Percentiles rank a stretch among this genome's conserved stretches.
phyloP scores from a whole-genome alignment of 2,113 vertebrate species.

The Conger conger region DNA sequence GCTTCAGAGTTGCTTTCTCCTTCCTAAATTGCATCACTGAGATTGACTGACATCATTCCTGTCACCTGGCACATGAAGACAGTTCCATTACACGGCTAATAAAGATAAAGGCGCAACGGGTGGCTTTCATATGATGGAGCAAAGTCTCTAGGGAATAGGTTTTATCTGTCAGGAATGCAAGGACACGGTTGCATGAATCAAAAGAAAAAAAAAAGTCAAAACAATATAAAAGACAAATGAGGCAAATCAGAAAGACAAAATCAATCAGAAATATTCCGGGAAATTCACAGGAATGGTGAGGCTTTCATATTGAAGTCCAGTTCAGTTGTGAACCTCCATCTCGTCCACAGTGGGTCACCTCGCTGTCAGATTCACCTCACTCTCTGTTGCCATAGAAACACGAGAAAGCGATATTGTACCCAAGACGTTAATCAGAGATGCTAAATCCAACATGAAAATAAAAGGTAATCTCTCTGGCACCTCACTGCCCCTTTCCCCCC shows the following conservation, averaged over 20 bases:
- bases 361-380: background rate
- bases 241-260: background rate
- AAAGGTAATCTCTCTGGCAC: background rate
- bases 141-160: background rate
- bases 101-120: background rate
- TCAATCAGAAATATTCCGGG: background rate
- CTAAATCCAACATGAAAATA: background rate
- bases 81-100: background rate
- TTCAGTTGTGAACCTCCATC: background rate
- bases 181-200: background rate
- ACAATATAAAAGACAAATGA: background rate
- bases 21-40: background rate
- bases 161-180: background rate
- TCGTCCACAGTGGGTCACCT: background rate
- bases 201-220: background rate
- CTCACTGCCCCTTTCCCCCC: background rate
- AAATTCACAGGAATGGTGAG: background rate
- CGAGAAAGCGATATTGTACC: background rate
- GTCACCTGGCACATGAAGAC: background rate
- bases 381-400: conserved; percentile 21
- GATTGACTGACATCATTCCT: background rate
- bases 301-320: background rate
- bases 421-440: background rate
- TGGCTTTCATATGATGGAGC: background rate
- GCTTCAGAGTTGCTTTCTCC: background rate